Percentiles rank a stretch among this genome's conserved stretches.
Evolutionary conservation across 2,113 vertebrate genomes (phyloP).

Genomic region (Albula goreensis): DNA sequence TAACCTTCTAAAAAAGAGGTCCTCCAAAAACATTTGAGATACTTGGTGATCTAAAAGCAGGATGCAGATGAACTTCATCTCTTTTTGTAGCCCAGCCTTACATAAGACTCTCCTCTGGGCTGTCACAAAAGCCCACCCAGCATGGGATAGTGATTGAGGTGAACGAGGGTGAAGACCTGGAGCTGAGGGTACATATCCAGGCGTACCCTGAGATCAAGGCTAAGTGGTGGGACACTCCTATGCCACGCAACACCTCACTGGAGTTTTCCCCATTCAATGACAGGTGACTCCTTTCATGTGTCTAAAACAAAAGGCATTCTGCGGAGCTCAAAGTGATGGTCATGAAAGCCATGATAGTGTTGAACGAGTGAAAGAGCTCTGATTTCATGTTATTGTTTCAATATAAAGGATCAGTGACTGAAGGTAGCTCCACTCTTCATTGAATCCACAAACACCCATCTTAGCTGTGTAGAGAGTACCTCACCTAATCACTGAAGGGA

Average conservation of each 20-base stretch:
- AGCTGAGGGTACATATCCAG: conserved; percentile 68
- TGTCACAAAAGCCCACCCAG: conserved; percentile 31
- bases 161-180: conserved; percentile 61
- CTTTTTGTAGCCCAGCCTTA: conserved; percentile 73
- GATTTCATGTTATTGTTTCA: too few relatives aligned
- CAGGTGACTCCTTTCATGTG: conserved; percentile 50
- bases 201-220: conserved; percentile 75
- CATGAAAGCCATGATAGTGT: too few relatives aligned
- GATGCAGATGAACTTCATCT: neutral
- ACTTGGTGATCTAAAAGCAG: neutral
- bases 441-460: neutral
- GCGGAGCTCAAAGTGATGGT: neutral
- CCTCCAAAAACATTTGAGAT: neutral
- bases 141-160: conserved; percentile 57
- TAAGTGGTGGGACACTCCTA: conserved; percentile 64
- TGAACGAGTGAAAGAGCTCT: too few relatives aligned
- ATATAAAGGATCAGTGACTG: neutral
- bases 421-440: neutral
- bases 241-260: neutral
- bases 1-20: too few relatives aligned
- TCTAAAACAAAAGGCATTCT: neutral
- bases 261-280: conserved; percentile 24
- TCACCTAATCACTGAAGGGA: neutral
- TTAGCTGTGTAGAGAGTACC: neutral
- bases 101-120: conserved; percentile 65